Evolutionary conservation across 2,113 vertebrate genomes (phyloP).

Genomic region (Speoplatyrhinus poulsoni): DNA sequence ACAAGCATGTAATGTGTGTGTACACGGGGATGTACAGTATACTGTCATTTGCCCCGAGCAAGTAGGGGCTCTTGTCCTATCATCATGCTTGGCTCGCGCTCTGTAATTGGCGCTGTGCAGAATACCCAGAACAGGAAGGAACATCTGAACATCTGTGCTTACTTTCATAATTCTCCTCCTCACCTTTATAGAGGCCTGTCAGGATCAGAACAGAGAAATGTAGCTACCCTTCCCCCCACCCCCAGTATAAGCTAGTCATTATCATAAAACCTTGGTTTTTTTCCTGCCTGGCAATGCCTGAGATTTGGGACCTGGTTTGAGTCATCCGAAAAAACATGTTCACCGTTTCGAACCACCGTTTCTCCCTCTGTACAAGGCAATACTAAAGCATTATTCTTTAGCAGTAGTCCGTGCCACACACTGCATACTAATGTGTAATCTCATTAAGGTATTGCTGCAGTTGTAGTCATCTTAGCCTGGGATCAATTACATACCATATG

Average conservation of each 20-base stretch:
- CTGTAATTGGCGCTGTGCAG: constrained; percentile 67
- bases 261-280: constrained; percentile 37
- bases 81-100: constrained; percentile 67
- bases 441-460: not conserved
- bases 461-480: not conserved
- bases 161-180: constrained; percentile 67
- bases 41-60: constrained; percentile 63
- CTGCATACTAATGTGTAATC: not conserved
- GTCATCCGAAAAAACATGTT: not conserved
- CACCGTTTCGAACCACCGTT: constrained; percentile 2
- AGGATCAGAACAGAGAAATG: constrained; percentile 43
- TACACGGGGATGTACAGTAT: constrained; percentile 42
- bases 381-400: not conserved
- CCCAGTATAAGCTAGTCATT: constrained; percentile 50
- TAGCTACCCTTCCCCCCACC: constrained; percentile 9
- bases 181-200: constrained; percentile 42
- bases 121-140: constrained; percentile 63
- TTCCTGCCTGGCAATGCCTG: constrained; percentile 13
- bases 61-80: constrained; percentile 56
- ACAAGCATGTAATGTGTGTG: constrained; percentile 39
- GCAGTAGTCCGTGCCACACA: not conserved
- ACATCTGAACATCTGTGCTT: constrained; percentile 67
- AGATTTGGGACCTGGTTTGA: not conserved
- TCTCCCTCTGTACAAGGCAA: not conserved
- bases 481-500: no score